These are phyloP conservation scores for Peromyscus californicus DNA, from an alignment of 2,113 vertebrate genomes.

Conservation along the genomic window DNA sequence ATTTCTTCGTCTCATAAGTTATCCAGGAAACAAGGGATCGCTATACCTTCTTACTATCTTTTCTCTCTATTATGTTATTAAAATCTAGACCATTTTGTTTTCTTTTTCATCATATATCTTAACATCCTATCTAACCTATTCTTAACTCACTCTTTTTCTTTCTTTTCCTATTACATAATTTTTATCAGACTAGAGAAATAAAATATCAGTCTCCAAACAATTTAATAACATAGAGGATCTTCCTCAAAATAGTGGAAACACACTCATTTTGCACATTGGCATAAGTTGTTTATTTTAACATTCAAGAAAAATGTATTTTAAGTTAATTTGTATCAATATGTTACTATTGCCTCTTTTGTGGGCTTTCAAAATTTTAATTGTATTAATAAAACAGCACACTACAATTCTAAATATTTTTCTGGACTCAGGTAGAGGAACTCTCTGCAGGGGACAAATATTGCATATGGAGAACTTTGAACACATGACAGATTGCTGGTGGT, in stretches of 20 bases:
- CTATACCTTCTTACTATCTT: neutral
- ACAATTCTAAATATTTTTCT: neutral
- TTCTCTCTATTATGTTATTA: neutral
- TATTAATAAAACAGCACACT: neutral
- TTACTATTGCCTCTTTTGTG: neutral
- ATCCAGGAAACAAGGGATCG: neutral
- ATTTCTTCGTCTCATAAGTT: neutral
- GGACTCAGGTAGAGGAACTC: neutral
- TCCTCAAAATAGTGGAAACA: neutral
- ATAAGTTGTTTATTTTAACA: neutral
- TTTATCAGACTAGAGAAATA: constrained; percentile 12
- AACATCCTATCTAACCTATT: neutral
- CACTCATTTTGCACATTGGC: neutral
- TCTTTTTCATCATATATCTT: neutral
- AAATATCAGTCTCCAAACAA: neutral
- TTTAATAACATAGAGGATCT: neutral
- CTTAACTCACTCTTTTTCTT: neutral
- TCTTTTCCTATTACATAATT: neutral
- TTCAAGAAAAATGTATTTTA: neutral
- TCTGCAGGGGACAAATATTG: neutral
- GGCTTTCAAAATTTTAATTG: neutral
- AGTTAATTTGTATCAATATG: neutral
- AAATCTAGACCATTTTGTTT: neutral
- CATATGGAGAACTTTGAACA: constrained; percentile 1
- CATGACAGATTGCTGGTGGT: neutral